Evolutionary conservation across 2,888 invertebrate species (phyloP), one percentile per base, ranked within the genome.

Genomic region (Xiphydria camelus): DNA sequence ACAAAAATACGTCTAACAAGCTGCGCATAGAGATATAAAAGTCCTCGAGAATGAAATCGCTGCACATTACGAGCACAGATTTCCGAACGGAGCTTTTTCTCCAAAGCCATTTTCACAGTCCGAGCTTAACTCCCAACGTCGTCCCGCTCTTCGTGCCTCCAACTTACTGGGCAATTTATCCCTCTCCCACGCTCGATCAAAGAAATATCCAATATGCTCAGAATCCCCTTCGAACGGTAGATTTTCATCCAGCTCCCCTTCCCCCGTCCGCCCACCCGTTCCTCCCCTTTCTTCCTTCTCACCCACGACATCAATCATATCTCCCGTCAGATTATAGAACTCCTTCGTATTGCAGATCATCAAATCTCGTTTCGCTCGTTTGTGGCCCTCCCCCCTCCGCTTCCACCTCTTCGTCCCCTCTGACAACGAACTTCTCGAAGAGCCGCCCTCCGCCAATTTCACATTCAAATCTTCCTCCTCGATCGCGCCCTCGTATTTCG

Each of bases 311-410:
- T 78, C 74, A 33, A 79, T 68, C 1, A 73, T 73, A 51, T 80
- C 80, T 5, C 78, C 79, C 2, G 78, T 79, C 35, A 80, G 60
- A 70, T 80, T 79, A 45, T 66, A 69, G 54, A 76, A 78, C 29
- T 47, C 54, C 15, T 38, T 51, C 1, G 32, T 47, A 25, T 46
- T 47, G 43, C 47, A 51, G 17, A 49, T 25, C 38, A 48, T 45
- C 34, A 34, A 39, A 48, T 34, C 34, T 26, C 40, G 38, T 26
- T 40, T 41, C 34, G 22, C 45, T 38, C 41, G 40, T 42, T 21
- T 49, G 31, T 43, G 50, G 45, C n/a, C 33, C 9, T 29, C 47
- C 39, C 35, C 18, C 29, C 7, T 9, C 19, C 18, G 19, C 23
- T 47, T 39, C n/a, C n/a, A n/a, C n/a, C n/a, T n/a, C n/a, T n/a